Percentiles rank a stretch among this genome's conserved stretches.
Evolutionary conservation across 2,113 vertebrate species (phyloP).

Genomic region (Mastomys natalensis): DNA sequence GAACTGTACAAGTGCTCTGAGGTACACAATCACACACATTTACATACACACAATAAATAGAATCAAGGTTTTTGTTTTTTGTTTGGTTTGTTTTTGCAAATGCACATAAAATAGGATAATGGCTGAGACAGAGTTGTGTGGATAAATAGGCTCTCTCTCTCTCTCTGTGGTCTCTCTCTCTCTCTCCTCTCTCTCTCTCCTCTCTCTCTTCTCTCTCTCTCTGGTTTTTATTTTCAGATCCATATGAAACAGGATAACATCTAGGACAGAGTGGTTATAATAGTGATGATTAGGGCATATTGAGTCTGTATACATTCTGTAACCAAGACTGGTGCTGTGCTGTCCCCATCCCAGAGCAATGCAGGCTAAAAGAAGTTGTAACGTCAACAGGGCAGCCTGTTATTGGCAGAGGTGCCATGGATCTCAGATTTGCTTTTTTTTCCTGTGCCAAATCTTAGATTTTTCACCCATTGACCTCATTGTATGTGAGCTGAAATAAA

Average conservation of each 20-base stretch:
- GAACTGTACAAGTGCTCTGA: not conserved
- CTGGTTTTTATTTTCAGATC: not conserved
- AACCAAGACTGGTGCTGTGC: not conserved
- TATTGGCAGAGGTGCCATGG: not conserved
- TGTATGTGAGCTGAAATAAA: not conserved
- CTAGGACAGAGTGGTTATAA: not conserved
- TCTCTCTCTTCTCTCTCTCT: too few species aligned
- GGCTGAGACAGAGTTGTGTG: not conserved
- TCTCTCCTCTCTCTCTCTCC: too few species aligned
- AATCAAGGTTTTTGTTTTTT: not conserved
- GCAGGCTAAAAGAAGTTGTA: not conserved
- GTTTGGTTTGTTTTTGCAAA: not conserved
- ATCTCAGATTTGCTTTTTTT: not conserved
- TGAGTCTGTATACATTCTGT: not conserved
- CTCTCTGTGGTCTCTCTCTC: not conserved
- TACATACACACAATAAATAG: not conserved
- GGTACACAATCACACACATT: too few species aligned
- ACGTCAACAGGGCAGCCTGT: not conserved
- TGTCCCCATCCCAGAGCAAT: not conserved
- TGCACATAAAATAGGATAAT: not conserved
- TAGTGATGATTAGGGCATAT: not conserved
- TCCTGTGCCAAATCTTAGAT: not conserved
- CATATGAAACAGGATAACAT: not conserved
- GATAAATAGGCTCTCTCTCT: not conserved
- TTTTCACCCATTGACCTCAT: not conserved